A percentile compares a stretch with the other conserved stretches of the same genome.
phyloP scores from a whole-genome alignment of 2,797 vertebrate genomes.

The Pseudocheirus occidentalis region DNA sequence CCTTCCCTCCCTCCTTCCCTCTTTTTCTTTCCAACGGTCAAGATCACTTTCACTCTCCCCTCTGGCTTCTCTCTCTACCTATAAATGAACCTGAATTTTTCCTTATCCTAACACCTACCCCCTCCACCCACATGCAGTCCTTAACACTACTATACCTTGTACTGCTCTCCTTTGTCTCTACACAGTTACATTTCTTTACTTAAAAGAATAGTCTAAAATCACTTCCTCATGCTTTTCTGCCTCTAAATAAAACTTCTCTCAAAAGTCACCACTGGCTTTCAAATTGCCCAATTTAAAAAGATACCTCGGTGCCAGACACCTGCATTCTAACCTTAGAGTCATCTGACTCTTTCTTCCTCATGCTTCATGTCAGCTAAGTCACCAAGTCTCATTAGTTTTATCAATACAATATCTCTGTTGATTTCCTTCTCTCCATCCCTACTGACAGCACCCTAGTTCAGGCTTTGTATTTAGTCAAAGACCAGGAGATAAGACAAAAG shows the following conservation, averaged over 20 bases:
- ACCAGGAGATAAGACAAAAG: background rate
- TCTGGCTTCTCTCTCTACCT: background rate
- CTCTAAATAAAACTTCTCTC: background rate
- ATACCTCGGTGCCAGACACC: background rate
- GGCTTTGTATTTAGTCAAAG: background rate
- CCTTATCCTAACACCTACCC: background rate
- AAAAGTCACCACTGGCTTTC: background rate
- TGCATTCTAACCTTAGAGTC: background rate
- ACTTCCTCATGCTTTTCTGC: background rate
- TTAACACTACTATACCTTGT: background rate
- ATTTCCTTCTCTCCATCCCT: background rate
- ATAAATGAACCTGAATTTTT: background rate
- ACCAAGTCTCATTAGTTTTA: background rate
- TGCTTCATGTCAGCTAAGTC: background rate
- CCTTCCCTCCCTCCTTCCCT: too few relatives aligned
- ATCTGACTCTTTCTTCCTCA: background rate
- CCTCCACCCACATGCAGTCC: background rate
- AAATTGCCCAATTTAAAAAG: background rate
- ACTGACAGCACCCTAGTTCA: background rate
- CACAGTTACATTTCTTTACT: background rate
- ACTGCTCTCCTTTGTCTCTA: background rate
- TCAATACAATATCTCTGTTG: background rate
- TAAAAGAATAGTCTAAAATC: background rate
- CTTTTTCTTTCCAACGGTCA: too few relatives aligned
- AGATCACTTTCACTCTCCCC: background rate